Base-by-base conservation (phyloP, 2,797 vertebrate species). In the Diplodus sargus region DNA sequence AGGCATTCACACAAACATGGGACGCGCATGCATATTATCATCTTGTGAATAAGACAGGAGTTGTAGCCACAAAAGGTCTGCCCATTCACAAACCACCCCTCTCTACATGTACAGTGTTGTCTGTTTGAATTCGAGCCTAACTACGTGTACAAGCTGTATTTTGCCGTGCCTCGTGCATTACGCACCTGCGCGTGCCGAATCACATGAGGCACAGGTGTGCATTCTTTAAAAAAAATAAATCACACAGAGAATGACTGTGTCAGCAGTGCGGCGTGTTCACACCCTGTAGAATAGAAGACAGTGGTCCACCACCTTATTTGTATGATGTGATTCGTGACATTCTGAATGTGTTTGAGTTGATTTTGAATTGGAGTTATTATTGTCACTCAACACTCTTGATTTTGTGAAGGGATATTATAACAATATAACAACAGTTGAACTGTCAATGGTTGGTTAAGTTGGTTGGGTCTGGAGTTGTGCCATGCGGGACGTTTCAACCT, bases 171-270 rank as follows among this genome's bases (percentile, higher is more conserved):
- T 91, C 71, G 70, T 87, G 87, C 84, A 83, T 74, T 74, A 78
- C 77, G 49, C 95, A 96, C 93, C 94, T 95, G 95, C 93, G 88
- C 86, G 72, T 88, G 89, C 78, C 91, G 88, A 91, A 91, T 89
- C 69, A 78, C 78, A 81, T 11, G 68, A 87, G 78, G 78, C 90
- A 86, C 94, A 95, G 94, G 93, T 94, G 93, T 92, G 91, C 91
- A 87, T 93, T 91, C 90, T 84, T 89, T 90, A 57, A 54, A 70
- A 73, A 77, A 73, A 20, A 81, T 22, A 66, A 43, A 65, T 85
- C 81, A 74, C 86, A 82, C 80, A 74, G 59, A 58, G 81, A 53
- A 25, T 45, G 7, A 60, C 69, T 74, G 16, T 74, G 25, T 39
- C 61, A 86, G 76, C 65, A 57, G 20, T 13, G 34, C 14, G 15